These are phyloP conservation scores for Corynorhinus townsendii DNA, from an alignment of 2,113 vertebrate genomes.

Conservation along the genomic window DNA sequence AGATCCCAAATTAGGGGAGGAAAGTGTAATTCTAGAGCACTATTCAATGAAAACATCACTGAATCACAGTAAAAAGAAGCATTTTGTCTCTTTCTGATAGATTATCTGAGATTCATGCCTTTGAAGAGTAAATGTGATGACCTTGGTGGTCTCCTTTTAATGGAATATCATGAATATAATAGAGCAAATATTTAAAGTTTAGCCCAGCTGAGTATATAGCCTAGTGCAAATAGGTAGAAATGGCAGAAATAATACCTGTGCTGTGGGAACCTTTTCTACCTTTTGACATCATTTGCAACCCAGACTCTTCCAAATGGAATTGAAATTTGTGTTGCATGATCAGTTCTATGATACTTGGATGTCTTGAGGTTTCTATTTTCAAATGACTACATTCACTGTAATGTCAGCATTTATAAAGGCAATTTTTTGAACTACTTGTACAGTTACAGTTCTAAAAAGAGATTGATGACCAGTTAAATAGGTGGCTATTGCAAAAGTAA, in stretches of 20 bases:
- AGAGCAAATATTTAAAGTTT: constrained; percentile 29
- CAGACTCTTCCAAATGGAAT: neutral
- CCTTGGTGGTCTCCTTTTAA: constrained; percentile 20
- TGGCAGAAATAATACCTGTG: neutral
- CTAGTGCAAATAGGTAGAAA: neutral
- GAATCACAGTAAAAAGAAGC: neutral
- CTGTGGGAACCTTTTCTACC: neutral
- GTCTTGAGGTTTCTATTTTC: neutral
- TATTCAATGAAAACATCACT: neutral
- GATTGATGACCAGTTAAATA: neutral
- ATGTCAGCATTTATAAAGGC: neutral
- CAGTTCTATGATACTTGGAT: neutral
- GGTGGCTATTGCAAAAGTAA: neutral
- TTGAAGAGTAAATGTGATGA: constrained; percentile 42
- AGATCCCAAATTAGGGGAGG: neutral
- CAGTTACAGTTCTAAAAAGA: neutral
- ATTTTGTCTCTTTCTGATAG: neutral
- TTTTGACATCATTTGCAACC: neutral
- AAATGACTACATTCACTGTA: neutral
- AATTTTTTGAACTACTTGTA: neutral
- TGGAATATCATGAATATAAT: neutral
- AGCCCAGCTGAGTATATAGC: neutral
- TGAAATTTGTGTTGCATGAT: neutral
- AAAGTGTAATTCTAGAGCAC: neutral
- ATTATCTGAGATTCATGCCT: neutral